Evolutionary conservation across 64 coral and sea anemone species (phyloP), one percentile per base, ranked within the genome.

Genomic region (Orbicella faveolata): DNA sequence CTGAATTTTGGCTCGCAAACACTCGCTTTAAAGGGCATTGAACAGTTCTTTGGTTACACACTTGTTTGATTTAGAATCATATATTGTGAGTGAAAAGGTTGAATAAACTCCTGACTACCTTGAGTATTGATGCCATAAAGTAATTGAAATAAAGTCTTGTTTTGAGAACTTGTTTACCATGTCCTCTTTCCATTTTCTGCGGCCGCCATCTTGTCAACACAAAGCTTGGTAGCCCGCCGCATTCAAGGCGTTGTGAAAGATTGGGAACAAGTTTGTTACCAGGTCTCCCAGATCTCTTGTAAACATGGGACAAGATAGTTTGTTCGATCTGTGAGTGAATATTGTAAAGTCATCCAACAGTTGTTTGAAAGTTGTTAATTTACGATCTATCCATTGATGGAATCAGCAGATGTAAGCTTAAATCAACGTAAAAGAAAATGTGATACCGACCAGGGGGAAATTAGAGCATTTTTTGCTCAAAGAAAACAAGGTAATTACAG

Each of bases 401-500:
- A 20, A 79, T 79, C 77, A 54, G 19, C 77, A 54, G 77, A 54
- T 10, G 77, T 26, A 54, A 52, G 4, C 52, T 6, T 53, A 53
- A 59, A 59, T 52, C 41, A 2, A 21, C 44, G 44, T 7, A 79
- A 79, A 79, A 33, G 77, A 55, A 26, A 79, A 79, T 51, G 37
- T 1, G 52, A 53, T 6, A 53, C 9, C 21, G 23, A 79, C 48
- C 77, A 79, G 21, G 48, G 19, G 4, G 77, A 79, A 59, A 52
- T 79, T 4, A 79, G 77, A 59, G 77, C 19, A 79, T 79, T 55
- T 55, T 79, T 54, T 54, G 77, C 19, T 55, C 48, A 10, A 79
- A 79, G 77, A 8, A 20, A 54, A 55, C 52, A 79, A 79, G 41
- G 52, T 79, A 54, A 79, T 79, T 54, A 79, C 77, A 79, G 77